phyloP scores from a whole-genome alignment of 2,113 vertebrate species.

The Apodemus sylvaticus region DNA sequence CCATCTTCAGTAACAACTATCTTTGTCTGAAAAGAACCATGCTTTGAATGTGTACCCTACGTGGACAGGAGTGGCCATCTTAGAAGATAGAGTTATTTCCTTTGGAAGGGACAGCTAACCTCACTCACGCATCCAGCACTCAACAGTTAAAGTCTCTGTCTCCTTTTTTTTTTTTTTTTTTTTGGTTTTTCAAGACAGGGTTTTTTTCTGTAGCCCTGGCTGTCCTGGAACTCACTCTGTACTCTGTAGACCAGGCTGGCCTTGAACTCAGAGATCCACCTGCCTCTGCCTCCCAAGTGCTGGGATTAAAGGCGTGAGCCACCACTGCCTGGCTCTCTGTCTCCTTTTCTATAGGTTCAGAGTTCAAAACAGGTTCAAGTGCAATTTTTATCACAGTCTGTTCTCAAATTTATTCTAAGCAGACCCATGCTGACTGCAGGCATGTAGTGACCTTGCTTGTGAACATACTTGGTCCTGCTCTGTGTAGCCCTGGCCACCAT shows the following conservation, averaged over 20 bases:
- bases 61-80: background rate
- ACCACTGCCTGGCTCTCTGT: too few relatives aligned
- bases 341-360: background rate
- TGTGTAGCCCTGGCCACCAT: background rate
- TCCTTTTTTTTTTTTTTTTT: too few relatives aligned
- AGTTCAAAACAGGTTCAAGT: background rate
- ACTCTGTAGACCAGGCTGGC: too few relatives aligned
- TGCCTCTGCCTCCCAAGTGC: too few relatives aligned
- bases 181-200: too few relatives aligned
- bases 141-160: background rate
- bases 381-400: background rate
- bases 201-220: too few relatives aligned
- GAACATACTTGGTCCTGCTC: background rate
- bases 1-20: background rate
- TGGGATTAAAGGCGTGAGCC: too few relatives aligned
- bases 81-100: background rate
- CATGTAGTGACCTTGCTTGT: too few relatives aligned
- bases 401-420: background rate
- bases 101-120: background rate
- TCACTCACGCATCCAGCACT: background rate
- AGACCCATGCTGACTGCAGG: background rate
- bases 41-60: background rate
- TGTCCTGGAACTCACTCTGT: too few relatives aligned
- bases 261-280: too few relatives aligned
- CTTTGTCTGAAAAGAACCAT: conserved; percentile 22